phyloP scores from a whole-genome alignment of 1,140 invertebrate species.

The Conus ventricosus region DNA sequence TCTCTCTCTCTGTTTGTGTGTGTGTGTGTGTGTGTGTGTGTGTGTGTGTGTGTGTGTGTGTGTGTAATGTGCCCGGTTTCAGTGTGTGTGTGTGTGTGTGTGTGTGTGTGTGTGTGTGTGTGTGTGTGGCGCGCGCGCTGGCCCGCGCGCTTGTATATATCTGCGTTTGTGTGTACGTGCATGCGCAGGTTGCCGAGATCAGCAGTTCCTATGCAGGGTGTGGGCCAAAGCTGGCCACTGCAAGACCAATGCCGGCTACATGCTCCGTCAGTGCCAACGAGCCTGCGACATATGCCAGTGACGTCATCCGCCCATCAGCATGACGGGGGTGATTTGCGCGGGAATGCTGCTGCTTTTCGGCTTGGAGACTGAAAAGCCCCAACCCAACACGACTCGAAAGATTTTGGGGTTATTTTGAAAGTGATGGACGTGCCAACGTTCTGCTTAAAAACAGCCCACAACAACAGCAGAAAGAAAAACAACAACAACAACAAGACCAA shows the following conservation, averaged over 20 bases:
- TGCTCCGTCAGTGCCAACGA: slow-evolving; percentile 58
- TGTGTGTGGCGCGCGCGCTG: too few species aligned
- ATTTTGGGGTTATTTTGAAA: too few species aligned
- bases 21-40: background rate
- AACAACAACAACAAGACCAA: too few species aligned
- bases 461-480: background rate
- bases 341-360: background rate
- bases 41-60: background rate
- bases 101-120: background rate
- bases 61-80: background rate
- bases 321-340: background rate
- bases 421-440: too few species aligned
- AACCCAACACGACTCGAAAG: background rate
- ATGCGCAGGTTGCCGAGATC: slow-evolving; percentile 57
- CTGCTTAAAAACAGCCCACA: background rate
- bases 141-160: background rate
- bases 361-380: background rate
- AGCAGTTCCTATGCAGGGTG: slow-evolving; percentile 52
- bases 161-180: background rate
- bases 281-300: slow-evolving; percentile 51
- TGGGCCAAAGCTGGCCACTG: slow-evolving; percentile 60
- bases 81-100: background rate
- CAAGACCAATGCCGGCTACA: slow-evolving; percentile 53
- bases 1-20: background rate
- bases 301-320: slow-evolving; percentile 1